A percentile compares a stretch with the other conserved stretches of the same genome.
These are phyloP conservation scores for Bembecia ichneumoniformis DNA, from an alignment of 2,888 invertebrate species.

Conservation along the genomic window DNA sequence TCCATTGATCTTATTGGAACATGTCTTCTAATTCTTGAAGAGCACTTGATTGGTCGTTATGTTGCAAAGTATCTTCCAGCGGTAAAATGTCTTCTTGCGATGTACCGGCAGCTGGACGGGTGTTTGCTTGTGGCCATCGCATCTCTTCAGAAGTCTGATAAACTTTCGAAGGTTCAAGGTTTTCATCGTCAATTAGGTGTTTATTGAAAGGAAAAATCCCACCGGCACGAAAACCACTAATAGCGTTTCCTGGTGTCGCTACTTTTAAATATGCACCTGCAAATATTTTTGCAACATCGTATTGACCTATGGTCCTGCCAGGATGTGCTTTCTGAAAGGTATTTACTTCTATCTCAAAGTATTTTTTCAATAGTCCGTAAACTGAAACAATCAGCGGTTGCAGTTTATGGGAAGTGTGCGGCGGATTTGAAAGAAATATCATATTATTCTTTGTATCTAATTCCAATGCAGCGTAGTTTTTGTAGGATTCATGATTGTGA, in stretches of 20 bases:
- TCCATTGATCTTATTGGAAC: background rate
- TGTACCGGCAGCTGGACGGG: too few relatives aligned
- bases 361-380: constrained; percentile 17
- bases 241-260: constrained; percentile 2
- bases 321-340: constrained; percentile 12
- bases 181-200: background rate
- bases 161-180: background rate
- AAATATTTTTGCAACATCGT: constrained; percentile 12
- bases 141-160: background rate
- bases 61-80: background rate
- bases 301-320: constrained; percentile 13
- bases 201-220: background rate
- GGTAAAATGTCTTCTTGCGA: too few relatives aligned
- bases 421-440: constrained; percentile 10
- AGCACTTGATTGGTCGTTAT: too few relatives aligned
- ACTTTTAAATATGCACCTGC: constrained; percentile 11
- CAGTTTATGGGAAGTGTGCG: constrained; percentile 5
- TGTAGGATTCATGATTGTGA: constrained; percentile 9
- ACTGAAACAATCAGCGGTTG: constrained; percentile 9
- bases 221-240: background rate
- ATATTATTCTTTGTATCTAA: constrained; percentile 9
- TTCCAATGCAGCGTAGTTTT: constrained; percentile 7
- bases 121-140: background rate
- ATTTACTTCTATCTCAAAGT: constrained; percentile 12
- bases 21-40: background rate